A percentile compares a stretch with the other conserved stretches of the same genome.
Evolutionary conservation across 2,888 invertebrate genomes (phyloP).

Genomic region (Lithophane semibrunnea): DNA sequence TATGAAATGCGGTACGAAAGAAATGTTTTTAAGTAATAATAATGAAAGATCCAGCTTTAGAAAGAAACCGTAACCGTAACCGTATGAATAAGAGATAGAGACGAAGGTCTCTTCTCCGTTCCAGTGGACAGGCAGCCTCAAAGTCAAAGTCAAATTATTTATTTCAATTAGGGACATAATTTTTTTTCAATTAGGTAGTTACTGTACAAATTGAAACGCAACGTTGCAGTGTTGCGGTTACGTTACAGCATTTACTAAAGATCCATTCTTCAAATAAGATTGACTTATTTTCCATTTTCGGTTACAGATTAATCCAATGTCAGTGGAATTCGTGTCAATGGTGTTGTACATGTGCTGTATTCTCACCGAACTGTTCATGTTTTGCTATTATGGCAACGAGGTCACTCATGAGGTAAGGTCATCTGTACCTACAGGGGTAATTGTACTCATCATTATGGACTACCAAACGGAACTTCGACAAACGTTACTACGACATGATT

Average conservation of each 20-base stretch:
- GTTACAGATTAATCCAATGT: slow-evolving; percentile 68
- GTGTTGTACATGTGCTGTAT: slow-evolving; percentile 78
- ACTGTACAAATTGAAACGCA: background rate
- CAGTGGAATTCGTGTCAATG: slow-evolving; percentile 78
- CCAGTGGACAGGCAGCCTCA: no score
- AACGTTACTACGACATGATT: no score
- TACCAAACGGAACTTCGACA: no score
- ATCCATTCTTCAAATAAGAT: background rate
- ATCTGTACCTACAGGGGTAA: background rate
- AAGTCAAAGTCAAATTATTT: no score
- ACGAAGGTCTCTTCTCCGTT: no score
- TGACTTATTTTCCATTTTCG: background rate
- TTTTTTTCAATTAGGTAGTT: no score
- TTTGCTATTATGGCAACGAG: slow-evolving; percentile 79
- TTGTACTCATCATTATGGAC: no score
- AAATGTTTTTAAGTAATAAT: background rate
- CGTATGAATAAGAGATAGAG: background rate
- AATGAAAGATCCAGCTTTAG: background rate
- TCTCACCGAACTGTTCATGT: slow-evolving; percentile 75
- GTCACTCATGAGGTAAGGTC: slow-evolving; percentile 59
- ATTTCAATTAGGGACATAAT: no score
- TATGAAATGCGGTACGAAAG: background rate
- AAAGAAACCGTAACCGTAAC: background rate
- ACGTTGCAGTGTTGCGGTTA: background rate
- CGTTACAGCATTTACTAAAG: background rate